Conservation (phyloP, 23 tunicate genomes). For the Halocynthia aurantium region DNA sequence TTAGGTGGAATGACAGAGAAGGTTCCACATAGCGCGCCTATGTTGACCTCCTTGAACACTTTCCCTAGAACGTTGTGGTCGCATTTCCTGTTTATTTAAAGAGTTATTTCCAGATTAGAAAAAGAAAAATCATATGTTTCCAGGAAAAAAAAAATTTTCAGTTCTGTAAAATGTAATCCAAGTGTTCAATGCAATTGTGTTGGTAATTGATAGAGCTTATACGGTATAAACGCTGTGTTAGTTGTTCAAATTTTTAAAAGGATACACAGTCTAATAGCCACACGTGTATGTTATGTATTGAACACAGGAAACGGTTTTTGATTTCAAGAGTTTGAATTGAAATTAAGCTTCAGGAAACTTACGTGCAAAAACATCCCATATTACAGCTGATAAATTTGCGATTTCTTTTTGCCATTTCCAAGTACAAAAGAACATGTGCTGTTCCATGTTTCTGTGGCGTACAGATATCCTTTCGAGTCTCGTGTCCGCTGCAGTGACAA, state of each 20-base stretch:
- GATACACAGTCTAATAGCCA: too few species aligned
- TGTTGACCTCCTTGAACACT: conserved; percentile 8
- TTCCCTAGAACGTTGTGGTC: not conserved
- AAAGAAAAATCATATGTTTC: not conserved
- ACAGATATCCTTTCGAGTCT: not conserved
- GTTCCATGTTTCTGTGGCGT: not conserved
- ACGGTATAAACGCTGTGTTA: too few species aligned
- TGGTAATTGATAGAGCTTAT: too few species aligned
- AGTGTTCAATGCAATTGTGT: too few species aligned
- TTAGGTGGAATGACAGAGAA: not conserved
- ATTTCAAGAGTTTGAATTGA: too few species aligned
- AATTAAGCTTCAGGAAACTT: not conserved
- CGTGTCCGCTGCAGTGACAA: conserved; percentile 6
- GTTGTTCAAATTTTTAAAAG: too few species aligned
- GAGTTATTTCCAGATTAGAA: not conserved
- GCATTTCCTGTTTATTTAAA: not conserved
- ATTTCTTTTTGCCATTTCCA: not conserved
- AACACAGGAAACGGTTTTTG: too few species aligned
- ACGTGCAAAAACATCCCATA: conserved; percentile 13
- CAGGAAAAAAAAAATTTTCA: not conserved
- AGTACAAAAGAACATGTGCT: not conserved
- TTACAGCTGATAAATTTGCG: not conserved
- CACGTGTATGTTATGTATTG: too few species aligned
- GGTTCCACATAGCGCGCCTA: not conserved
- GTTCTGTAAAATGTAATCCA: not conserved